Evolutionary conservation across 2,888 invertebrate genomes (phyloP).

Genomic region (Nymphalis urticae): DNA sequence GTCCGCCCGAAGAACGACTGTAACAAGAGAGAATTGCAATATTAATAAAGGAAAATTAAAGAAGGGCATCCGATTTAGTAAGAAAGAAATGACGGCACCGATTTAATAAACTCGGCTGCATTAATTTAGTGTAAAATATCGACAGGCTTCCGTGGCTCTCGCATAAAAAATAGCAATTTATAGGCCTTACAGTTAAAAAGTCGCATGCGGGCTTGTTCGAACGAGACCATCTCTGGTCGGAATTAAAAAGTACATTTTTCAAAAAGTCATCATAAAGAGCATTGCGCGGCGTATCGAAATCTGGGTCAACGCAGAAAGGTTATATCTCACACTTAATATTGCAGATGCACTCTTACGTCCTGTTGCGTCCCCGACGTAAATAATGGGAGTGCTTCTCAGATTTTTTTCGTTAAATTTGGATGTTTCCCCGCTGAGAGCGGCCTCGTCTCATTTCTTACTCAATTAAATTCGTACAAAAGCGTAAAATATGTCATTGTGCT

Average conservation of each 20-base stretch:
- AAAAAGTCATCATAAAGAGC: constrained; percentile 80
- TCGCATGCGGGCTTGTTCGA: constrained; percentile 65
- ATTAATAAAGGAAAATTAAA: constrained; percentile 53
- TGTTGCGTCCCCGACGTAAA: constrained; percentile 70
- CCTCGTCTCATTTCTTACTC: constrained; percentile 71
- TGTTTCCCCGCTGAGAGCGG: constrained; percentile 74
- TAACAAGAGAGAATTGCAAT: constrained; percentile 74
- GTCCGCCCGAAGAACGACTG: constrained; percentile 96
- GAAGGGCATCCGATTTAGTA: constrained; percentile 57
- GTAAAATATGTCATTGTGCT: constrained; percentile 78
- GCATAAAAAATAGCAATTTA: constrained; percentile 78
- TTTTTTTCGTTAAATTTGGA: constrained; percentile 75
- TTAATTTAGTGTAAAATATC: constrained; percentile 77
- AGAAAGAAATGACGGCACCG: constrained; percentile 55
- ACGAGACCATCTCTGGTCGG: constrained; percentile 59
- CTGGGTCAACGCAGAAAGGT: constrained; percentile 75
- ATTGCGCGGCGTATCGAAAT: constrained; percentile 67
- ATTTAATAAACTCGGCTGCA: constrained; percentile 62
- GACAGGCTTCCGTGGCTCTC: constrained; percentile 67
- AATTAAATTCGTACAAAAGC: constrained; percentile 77
- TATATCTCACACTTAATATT: constrained; percentile 79
- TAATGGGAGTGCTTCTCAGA: constrained; percentile 73
- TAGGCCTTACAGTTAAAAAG: constrained; percentile 75
- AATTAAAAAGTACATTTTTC: constrained; percentile 80
- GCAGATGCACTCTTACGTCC: constrained; percentile 64